Base-by-base conservation (phyloP, 2,113 vertebrate species). In the Nanorana parkeri region DNA sequence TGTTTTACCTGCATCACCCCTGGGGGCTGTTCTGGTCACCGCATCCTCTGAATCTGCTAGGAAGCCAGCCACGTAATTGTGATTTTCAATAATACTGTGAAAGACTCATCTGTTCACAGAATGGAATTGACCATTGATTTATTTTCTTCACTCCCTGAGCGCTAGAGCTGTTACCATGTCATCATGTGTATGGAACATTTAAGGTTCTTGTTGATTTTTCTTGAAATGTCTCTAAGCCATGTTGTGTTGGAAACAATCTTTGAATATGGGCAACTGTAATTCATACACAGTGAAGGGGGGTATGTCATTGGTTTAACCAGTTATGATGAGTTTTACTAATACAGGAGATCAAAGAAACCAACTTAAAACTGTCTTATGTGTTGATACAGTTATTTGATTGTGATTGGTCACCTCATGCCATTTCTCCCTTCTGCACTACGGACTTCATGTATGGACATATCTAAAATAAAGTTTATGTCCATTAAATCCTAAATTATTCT, bases 121-220 rank as follows among this genome's bases (percentile, higher is more conserved):
- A 80, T 61, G 54, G 66, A 80, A 69, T 69, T 80, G 78, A n/a
- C 78, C 78, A 80, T 80, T 80, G 78, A 80, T 80, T 80, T 80
- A 69, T 80, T 80, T 79, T 69, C 65, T 80, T 80, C 65, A 80
- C 78, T 60, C 78, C 52, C 78, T 17, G 78, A 19, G 67, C 69
- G 66, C 78, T 47, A 28, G 66, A 69, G 78, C 65, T 56, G 52
- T 68, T 79, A 79, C 66, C 17, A 58, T 80, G 78, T 80, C 78
- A 80, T 69, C 78, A 61, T 69, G 66, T 80, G 52, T 80, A 69
- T 68, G 78, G 66, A 80, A 71, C 78, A 80, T 47, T 80, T 66
- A 71, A 68, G 26, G 54, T 80, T 67, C 67, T 54, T 61, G 78
- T 56, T 79, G 63, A 68, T 80, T 80, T 80, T n/a, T 58, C n/a